Evolutionary conservation across 2,797 vertebrate species (phyloP).

Genomic region (Phalanger gymnotis): DNA sequence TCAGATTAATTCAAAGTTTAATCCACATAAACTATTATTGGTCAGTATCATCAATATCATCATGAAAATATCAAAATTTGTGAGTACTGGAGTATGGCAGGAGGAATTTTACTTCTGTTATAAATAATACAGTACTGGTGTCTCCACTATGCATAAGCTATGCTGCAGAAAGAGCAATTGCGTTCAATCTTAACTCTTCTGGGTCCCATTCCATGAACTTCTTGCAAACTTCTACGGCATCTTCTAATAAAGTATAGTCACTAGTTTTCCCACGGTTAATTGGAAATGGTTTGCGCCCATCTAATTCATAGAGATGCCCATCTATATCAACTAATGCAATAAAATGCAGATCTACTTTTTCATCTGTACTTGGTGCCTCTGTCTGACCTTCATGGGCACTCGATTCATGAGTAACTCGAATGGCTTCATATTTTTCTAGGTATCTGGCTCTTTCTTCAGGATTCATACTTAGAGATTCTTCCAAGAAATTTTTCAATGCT

Average conservation of each 20-base stretch:
- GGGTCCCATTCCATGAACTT: conserved; percentile 98
- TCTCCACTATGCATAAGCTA: too few species aligned
- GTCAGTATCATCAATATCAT: conserved; percentile 70
- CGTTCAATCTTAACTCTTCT: conserved; percentile 96
- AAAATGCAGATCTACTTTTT: too few species aligned
- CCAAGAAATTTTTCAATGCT: too few species aligned
- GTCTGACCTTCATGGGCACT: too few species aligned
- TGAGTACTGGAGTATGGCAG: conserved; percentile 93
- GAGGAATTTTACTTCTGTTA: conserved; percentile 82
- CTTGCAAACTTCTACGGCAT: conserved; percentile 96
- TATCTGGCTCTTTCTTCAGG: too few species aligned
- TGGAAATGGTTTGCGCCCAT: too few species aligned
- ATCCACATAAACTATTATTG: conserved; percentile 81
- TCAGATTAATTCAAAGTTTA: conserved; percentile 86
- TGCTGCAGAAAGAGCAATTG: conserved; percentile 96
- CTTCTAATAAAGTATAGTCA: conserved; percentile 94
- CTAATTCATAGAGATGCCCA: too few species aligned
- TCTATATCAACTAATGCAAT: too few species aligned
- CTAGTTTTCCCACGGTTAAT: conserved; percentile 94
- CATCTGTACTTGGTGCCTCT: too few species aligned
- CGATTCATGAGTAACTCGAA: too few species aligned
- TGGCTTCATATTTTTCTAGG: too few species aligned
- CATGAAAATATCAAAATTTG: conserved; percentile 86
- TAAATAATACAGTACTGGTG: conserved; percentile 80
- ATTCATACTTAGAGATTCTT: too few species aligned